Evolutionary conservation across 2,797 vertebrate species (phyloP).

Genomic region (Prionace glauca): DNA sequence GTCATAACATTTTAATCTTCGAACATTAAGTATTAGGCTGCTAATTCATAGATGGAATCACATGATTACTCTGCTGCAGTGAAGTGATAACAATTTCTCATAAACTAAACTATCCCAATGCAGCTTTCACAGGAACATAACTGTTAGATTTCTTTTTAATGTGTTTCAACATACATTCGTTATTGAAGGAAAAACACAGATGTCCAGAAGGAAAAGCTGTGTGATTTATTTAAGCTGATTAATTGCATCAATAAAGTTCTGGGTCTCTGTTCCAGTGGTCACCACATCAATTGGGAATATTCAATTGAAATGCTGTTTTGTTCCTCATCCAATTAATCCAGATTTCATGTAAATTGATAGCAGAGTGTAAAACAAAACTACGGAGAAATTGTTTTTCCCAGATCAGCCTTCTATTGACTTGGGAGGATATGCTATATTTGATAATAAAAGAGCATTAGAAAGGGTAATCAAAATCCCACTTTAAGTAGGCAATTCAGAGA

Average conservation of each 20-base stretch:
- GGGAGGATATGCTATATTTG: neutral
- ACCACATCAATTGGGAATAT: neutral
- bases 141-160: neutral
- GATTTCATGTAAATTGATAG: neutral
- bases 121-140: neutral
- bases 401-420: neutral
- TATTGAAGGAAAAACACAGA: neutral
- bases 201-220: neutral
- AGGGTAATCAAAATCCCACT: neutral
- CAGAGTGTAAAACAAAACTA: neutral
- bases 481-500: neutral
- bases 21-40: neutral
- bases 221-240: neutral
- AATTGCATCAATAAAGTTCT: neutral
- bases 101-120: neutral
- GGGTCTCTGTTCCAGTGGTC: neutral
- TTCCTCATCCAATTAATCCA: conserved; percentile 10
- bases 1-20: neutral
- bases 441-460: neutral
- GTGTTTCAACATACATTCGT: neutral
- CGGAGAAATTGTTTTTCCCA: neutral
- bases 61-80: neutral
- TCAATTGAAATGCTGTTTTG: neutral
- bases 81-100: neutral
- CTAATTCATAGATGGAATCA: neutral